phyloP scores from a whole-genome alignment of 2,888 invertebrate genomes.

The Protodeltote pygarga region DNA sequence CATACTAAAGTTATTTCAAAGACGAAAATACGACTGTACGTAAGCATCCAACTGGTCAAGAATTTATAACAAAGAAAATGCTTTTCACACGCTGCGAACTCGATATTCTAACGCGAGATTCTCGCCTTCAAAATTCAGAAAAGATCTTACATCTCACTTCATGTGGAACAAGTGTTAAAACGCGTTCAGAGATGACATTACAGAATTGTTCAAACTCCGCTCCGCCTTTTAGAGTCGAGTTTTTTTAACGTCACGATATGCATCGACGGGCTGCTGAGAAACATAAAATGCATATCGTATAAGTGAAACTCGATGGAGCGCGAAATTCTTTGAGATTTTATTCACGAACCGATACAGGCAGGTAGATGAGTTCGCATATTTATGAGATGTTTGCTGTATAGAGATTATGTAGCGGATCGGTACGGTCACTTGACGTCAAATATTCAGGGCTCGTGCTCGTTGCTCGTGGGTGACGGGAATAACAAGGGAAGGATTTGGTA shows the following conservation, averaged over 20 bases:
- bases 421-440: constrained; percentile 48
- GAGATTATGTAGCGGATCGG: constrained; percentile 43
- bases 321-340: constrained; percentile 65
- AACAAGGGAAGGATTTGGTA: constrained; percentile 29
- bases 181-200: constrained; percentile 16
- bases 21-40: background rate
- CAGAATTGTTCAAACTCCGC: constrained; percentile 16
- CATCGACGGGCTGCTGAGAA: constrained; percentile 18
- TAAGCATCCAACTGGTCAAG: constrained; percentile 27
- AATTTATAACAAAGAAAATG: constrained; percentile 23
- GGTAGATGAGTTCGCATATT: constrained; percentile 55
- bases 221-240: constrained; percentile 7
- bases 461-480: constrained; percentile 38
- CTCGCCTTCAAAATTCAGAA: constrained; percentile 37
- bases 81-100: constrained; percentile 32
- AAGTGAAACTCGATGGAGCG: constrained; percentile 67
- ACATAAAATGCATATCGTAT: constrained; percentile 65
- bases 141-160: constrained; percentile 33
- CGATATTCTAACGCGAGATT: constrained; percentile 28
- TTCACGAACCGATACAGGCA: constrained; percentile 49
- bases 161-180: constrained; percentile 34
- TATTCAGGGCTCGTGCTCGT: constrained; percentile 38
- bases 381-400: constrained; percentile 58
- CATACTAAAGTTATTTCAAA: constrained; percentile 5
- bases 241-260: constrained; percentile 30